phyloP scores from a whole-genome alignment of 2,888 invertebrate species.

The Agrenia bidenticulata region DNA sequence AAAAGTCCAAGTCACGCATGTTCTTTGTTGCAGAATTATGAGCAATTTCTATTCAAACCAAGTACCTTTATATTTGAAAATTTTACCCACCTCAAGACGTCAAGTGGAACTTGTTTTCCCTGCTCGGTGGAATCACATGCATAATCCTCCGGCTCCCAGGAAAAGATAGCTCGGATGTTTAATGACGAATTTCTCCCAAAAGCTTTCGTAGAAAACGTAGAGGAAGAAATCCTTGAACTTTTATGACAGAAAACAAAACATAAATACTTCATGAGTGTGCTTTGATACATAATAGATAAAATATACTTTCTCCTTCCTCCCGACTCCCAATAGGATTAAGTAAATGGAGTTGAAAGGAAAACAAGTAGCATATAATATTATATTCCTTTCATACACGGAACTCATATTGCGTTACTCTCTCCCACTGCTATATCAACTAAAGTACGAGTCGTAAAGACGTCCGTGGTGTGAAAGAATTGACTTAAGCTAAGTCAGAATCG shows the following conservation, averaged over 20 bases:
- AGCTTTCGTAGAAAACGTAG: background rate
- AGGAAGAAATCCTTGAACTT: conserved; percentile 8
- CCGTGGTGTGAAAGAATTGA: conserved; percentile 22
- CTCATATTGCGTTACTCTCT: conserved; percentile 8
- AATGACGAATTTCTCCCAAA: conserved; percentile 20
- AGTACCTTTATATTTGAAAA: background rate
- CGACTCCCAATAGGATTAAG: conserved; percentile 21
- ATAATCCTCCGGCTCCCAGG: no score
- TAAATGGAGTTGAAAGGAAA: conserved; percentile 23
- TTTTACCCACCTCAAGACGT: background rate
- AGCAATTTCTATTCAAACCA: conserved; percentile 22
- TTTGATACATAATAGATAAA: conserved; percentile 26
- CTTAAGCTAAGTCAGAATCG: conserved; percentile 21
- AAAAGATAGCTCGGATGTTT: background rate
- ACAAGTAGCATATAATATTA: conserved; percentile 10
- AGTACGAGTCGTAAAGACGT: conserved; percentile 18
- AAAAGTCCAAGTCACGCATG: background rate
- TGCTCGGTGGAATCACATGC: background rate
- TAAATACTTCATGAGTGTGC: conserved; percentile 24
- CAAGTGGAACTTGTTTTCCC: no score
- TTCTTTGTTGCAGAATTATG: conserved; percentile 7
- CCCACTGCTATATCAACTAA: background rate
- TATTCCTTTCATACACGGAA: conserved; percentile 5
- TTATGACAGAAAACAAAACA: conserved; percentile 22
- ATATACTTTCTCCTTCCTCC: conserved; percentile 15